phyloP scores from a whole-genome alignment of 35 echinoderm and acorn worm genomes.

The Eucidaris tribuloides region DNA sequence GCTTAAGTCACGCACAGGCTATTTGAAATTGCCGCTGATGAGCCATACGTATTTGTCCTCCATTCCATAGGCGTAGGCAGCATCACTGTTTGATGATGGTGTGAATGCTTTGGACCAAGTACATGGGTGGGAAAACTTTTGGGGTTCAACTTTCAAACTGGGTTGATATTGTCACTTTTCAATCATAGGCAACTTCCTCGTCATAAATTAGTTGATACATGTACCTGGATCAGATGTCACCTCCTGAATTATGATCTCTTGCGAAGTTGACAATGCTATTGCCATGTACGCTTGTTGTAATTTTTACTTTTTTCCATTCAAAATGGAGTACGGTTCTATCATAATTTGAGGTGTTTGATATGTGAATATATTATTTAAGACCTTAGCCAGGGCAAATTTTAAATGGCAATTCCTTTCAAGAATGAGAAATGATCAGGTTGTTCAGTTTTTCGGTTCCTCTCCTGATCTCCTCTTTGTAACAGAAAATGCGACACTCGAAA shows the following conservation, averaged over 20 bases:
- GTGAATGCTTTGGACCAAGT: not conserved
- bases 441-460: not conserved
- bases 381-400: conserved; percentile 11
- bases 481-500: no score
- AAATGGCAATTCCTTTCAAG: not conserved
- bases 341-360: conserved; percentile 18
- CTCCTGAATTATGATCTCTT: conserved; percentile 39
- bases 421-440: not conserved
- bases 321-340: not conserved
- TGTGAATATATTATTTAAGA: conserved; percentile 14
- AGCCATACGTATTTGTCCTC: no score
- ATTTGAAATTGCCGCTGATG: no score
- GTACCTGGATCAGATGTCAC: not conserved
- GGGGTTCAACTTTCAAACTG: conserved; percentile 7
- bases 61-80: not conserved
- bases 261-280: conserved; percentile 35
- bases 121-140: not conserved
- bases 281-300: conserved; percentile 31
- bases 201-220: no score
- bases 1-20: conserved; percentile 9
- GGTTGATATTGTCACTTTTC: not conserved
- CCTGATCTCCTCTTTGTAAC: not conserved
- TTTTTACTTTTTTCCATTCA: conserved; percentile 32
- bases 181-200: not conserved
- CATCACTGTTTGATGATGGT: not conserved